Evolutionary conservation across 2,888 invertebrate genomes (phyloP), one percentile per base, ranked within the genome.

Genomic region (Aleiodes leptofemur): DNA sequence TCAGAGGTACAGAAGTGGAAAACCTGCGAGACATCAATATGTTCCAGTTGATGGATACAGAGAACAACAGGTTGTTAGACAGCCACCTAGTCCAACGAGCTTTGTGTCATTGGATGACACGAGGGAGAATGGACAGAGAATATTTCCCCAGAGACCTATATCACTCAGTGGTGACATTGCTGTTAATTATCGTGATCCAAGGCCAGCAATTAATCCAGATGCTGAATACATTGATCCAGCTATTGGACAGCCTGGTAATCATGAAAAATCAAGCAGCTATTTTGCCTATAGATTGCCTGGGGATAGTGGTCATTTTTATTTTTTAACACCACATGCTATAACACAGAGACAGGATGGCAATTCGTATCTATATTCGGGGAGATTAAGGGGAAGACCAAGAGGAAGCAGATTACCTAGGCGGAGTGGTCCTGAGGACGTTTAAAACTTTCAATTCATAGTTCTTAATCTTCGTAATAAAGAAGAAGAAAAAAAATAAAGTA

Each of bases 241-340:
- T 3, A 78, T 72, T 74, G 74, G 75, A 73, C 76, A 81, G 53
- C 82, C 80, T 29, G 78, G 74, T 31, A 83, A 76, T 34, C 76
- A 78, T 57, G 84, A 83, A 57, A 87, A 85, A 74, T 80, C 81
- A 50, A 92, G 92, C n/a, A 92, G 94, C 23, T 93, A 93, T 83
- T 93, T 95, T 80, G 94, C 95, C 9, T 95, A 95, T 88, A 90
- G 93, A 82, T 90, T 95, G 76, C 95, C 95, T 0, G 95, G 95
- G 0, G 94, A 94, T 82, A 94, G 94, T 9, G 95, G 95, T 0
- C 95, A 95, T 89, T 94, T 95, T 83, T 95, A 95, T 87, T 95
- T 95, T 90, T 90, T 95, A 76, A 95, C 95, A 74, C 95, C 95
- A 3, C 94, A 94, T 83, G 91, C 93, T 29, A 91, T 90, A 50